Base-by-base conservation (phyloP, 64 coral and sea anemone genomes). In the Astreopora myriophthalma region DNA sequence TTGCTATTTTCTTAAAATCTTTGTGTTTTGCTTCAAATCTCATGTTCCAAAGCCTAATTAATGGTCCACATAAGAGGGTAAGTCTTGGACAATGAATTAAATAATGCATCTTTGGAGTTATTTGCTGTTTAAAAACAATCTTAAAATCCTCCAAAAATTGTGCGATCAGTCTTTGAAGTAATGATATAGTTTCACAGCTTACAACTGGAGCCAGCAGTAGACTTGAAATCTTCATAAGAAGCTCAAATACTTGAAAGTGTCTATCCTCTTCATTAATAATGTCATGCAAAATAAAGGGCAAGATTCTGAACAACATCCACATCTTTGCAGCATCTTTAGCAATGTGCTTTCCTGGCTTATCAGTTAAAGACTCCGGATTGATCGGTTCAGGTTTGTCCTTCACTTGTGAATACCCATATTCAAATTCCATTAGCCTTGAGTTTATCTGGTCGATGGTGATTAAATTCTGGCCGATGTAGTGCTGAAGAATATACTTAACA, bases 201-300 rank as follows among this genome's bases (percentile, higher is more conserved):
- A 91, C 2, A 22, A 92, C 69, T 73, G 77, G 78, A 58, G 79
- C 81, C 13, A 92, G 69, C 13, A 68, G 48, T 92, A 92, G 71
- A 31, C 64, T 61, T 31, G 79, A 71, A 24, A 92, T 92, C 24
- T 72, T 63, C 89, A 84, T 92, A 22, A 92, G 71, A 16, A 85
- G 14, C 65, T 73, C 32, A 73, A 71, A 84, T 51, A 92, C 49
- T 74, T 84, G 39, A 80, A 68, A 74, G 13, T 72, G 55, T 25
- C 58, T 36, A 34, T 84, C 76, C 5, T 69, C 3, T 25, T 75
- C 51, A 51, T 75, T 71, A 74, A 85, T 85, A 30, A 75, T 75
- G 66, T 86, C 71, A 67, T 74, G 23, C 3, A 92, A n/a, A 75
- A 93, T 83, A 88, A 93, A 88, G n/a, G 92, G 75, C 42, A 93